Base-by-base conservation (phyloP, 2,113 vertebrate genomes). In the Puffinus mauretanicus region DNA sequence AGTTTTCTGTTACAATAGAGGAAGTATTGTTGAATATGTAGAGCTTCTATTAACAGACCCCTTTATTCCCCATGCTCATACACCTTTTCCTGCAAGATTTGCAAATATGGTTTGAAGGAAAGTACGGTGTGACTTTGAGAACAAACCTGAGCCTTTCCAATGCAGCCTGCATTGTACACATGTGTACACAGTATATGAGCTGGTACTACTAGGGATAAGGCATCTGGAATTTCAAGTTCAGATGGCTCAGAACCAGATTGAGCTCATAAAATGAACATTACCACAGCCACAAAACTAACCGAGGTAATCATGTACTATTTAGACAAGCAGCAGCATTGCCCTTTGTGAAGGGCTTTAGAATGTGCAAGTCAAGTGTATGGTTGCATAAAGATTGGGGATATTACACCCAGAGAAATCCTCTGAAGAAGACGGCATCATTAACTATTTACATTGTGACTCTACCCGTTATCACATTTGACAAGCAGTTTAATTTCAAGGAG, bases 341-440 rank as follows among this genome's bases (percentile, higher is more conserved):
- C 90, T 97, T 96, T 97, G 83, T 93, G 84, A 97, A 98, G 91
- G 94, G 69, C 93, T 96, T 96, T 86, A 76, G 81, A 97, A 97
- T 93, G 94, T 96, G 84, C 95, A 81, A 96, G 93, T 96, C 92
- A 96, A 97, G 96, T 95, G 82, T 79, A 96, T 55, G 77, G 89
- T 96, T 96, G 86, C 90, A 96, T 96, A 94, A 94, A 95, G 94
- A 96, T 49, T 90, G 88, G 55, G 65, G 86, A 97, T 97, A 96
- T 96, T 96, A 94, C 71, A 97, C 77, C 90, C 77, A 94, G 38
- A 84, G 47, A 80, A 97, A 97, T 92, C 52, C 82, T 77, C 83
- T 38, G 94, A 97, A 90, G 92, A 94, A 29, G 87, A 90, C 94
- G 90, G 92, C 46, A 66, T 81, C 85, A 94, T 95, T 96, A 95